Conservation (phyloP, 2,113 vertebrate species). For the Sorex araneus region DNA sequence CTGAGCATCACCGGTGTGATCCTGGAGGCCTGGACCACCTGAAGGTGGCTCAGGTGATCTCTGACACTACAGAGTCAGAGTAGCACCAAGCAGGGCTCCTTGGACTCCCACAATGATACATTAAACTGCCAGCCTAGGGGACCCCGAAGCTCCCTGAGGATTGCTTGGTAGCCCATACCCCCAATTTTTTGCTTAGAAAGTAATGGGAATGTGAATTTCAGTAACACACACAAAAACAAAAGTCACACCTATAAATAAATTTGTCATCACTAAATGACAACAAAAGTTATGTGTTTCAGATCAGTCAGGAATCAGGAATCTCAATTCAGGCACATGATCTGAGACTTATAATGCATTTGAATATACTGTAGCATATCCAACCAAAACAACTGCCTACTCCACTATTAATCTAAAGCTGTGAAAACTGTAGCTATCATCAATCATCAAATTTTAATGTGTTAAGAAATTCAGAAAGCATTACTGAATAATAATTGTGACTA, state of each 20-base stretch:
- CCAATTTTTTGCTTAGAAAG: neutral
- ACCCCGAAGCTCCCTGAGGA: too few relatives aligned
- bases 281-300: neutral
- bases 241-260: constrained; percentile 11
- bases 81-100: too few relatives aligned
- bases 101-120: too few relatives aligned
- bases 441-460: neutral
- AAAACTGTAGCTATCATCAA: constrained; percentile 43
- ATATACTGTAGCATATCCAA: neutral
- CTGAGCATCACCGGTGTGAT: too few relatives aligned
- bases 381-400: neutral
- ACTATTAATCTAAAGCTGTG: neutral
- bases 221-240: constrained; percentile 46
- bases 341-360: neutral
- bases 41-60: too few relatives aligned
- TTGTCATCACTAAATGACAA: neutral
- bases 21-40: too few relatives aligned
- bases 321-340: neutral
- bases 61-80: too few relatives aligned
- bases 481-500: neutral
- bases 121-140: too few relatives aligned
- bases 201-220: constrained; percentile 3
- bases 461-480: neutral
- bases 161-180: too few relatives aligned
- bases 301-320: neutral